A percentile compares a stretch with the other conserved stretches of the same genome.
These are phyloP conservation scores for Drosophila mayri DNA, from an alignment of 1,140 invertebrate genomes.

Conservation along the genomic window DNA sequence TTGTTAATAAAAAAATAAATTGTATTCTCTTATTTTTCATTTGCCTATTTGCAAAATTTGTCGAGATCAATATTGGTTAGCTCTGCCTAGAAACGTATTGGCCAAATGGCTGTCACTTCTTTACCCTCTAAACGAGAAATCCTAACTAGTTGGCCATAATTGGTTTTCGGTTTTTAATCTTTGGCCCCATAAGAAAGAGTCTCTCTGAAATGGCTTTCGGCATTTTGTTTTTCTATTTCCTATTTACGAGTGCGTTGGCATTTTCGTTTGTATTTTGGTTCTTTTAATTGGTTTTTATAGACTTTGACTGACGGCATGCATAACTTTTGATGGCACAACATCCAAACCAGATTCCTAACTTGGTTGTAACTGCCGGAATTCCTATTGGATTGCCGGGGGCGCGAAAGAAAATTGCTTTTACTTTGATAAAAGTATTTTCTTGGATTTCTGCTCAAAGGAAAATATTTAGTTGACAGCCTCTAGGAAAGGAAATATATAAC, in stretches of 20 bases:
- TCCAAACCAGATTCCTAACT: conserved; percentile 3
- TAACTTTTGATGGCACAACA: conserved; percentile 17
- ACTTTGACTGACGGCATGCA: conserved; percentile 8
- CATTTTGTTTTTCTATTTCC: background rate
- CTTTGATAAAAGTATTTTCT: background rate
- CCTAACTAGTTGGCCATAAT: conserved; percentile 47
- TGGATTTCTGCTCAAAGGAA: background rate
- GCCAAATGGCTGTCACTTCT: too few species aligned
- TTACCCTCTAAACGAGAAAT: conserved; percentile 12
- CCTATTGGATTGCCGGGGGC: conserved; percentile 1
- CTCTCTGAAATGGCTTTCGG: conserved; percentile 1
- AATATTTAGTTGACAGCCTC: background rate
- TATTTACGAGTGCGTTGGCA: background rate
- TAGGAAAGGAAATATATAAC: too few species aligned
- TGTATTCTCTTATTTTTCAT: too few species aligned
- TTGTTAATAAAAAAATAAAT: too few species aligned
- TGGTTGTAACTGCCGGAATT: background rate
- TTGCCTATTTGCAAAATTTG: too few species aligned
- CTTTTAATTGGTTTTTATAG: conserved; percentile 37
- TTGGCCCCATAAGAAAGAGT: conserved; percentile 2
- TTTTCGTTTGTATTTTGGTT: conserved; percentile 15
- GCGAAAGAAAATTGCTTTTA: background rate
- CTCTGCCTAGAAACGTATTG: too few species aligned
- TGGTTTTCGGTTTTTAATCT: conserved; percentile 18
- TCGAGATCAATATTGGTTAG: too few species aligned